Evolutionary conservation across 2,113 vertebrate genomes (phyloP).

Genomic region (Prolemur simus): DNA sequence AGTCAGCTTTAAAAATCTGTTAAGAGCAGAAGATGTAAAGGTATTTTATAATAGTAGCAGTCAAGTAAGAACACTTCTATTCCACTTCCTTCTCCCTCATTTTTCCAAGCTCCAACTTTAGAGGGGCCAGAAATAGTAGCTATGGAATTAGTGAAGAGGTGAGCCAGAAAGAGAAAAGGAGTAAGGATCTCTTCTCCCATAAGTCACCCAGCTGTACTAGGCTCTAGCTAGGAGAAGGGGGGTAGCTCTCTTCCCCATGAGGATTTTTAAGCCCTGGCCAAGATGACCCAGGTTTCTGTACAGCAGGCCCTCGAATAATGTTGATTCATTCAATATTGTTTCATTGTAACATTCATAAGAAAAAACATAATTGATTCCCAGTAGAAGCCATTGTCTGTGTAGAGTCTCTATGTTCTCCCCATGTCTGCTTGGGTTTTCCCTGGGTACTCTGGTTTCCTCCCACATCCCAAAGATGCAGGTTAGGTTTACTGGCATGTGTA

Average conservation of each 20-base stretch:
- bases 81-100: background rate
- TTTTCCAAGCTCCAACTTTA: background rate
- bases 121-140: background rate
- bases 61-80: background rate
- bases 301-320: background rate
- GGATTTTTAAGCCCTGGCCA: background rate
- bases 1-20: background rate
- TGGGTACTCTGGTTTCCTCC: background rate
- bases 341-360: too few relatives aligned
- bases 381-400: background rate
- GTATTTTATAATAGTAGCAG: background rate
- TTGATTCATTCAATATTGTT: too few relatives aligned
- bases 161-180: conserved; percentile 9
- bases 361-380: background rate
- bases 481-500: background rate
- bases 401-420: background rate
- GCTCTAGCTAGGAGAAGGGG: background rate
- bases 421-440: background rate
- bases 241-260: background rate
- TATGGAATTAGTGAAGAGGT: background rate
- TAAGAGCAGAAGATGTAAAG: background rate
- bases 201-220: background rate
- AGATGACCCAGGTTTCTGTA: background rate
- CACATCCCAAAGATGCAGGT: background rate
- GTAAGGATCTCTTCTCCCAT: background rate